Evolutionary conservation across 2,888 invertebrate genomes (phyloP).

Genomic region (Gortyna flavago): DNA sequence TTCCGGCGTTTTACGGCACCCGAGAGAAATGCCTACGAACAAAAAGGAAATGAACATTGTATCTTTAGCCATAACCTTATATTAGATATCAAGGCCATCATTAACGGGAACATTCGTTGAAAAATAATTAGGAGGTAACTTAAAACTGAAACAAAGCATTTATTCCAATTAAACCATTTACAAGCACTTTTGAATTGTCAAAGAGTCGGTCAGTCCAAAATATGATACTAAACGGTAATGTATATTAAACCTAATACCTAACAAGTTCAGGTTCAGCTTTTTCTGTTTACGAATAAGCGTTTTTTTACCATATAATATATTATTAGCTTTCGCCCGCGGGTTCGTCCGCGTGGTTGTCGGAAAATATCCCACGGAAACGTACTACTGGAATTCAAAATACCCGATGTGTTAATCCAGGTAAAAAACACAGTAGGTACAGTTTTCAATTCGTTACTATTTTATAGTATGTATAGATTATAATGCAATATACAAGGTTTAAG

Average conservation of each 20-base stretch:
- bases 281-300: neutral
- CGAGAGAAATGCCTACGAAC: conserved; percentile 4
- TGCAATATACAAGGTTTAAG: neutral
- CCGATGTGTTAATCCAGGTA: neutral
- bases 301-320: neutral
- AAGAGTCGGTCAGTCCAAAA: neutral
- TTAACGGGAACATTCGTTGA: neutral
- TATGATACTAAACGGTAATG: neutral
- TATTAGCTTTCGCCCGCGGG: neutral
- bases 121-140: neutral
- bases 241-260: neutral
- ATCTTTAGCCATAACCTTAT: neutral
- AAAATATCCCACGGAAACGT: neutral
- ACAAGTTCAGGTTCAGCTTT: neutral
- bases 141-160: too few relatives aligned
- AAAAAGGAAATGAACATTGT: conserved; percentile 7
- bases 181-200: neutral
- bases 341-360: neutral
- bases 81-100: neutral
- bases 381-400: neutral
- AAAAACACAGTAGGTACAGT: neutral
- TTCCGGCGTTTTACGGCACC: neutral
- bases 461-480: neutral
- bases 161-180: neutral
- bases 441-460: neutral